Evolutionary conservation across 1,140 invertebrate species (phyloP).

Genomic region (Drosophila insularis): DNA sequence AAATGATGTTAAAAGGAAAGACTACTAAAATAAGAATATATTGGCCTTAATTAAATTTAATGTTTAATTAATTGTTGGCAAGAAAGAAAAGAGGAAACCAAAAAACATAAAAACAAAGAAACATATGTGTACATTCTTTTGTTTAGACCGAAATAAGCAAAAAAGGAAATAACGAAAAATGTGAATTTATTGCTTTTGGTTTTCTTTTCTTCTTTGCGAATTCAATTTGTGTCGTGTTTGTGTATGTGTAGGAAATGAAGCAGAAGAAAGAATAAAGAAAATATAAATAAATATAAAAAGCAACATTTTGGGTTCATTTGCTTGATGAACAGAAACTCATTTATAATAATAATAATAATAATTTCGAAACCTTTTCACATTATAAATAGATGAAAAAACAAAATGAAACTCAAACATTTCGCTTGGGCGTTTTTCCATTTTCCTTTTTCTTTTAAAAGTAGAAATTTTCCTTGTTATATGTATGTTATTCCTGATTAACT

Average conservation of each 20-base stretch:
- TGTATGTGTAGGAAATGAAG: constrained; percentile 1
- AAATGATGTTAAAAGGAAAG: not conserved
- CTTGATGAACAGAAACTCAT: not conserved
- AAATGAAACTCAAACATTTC: too few relatives aligned
- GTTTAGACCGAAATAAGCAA: not conserved
- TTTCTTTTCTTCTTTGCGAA: not conserved
- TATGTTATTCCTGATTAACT: too few relatives aligned
- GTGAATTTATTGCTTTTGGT: constrained; percentile 5
- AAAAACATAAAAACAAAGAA: constrained; percentile 12
- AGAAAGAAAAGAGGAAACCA: not conserved
- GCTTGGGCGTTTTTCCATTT: too few relatives aligned
- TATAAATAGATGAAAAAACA: not conserved
- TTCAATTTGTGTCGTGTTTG: constrained; percentile 3
- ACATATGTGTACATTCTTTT: constrained; percentile 28
- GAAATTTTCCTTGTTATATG: too few relatives aligned
- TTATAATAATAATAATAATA: not conserved
- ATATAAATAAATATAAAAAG: constrained; percentile 2
- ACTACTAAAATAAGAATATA: constrained; percentile 22
- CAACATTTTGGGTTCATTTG: constrained; percentile 5
- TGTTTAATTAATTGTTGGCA: constrained; percentile 69
- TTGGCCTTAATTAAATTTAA: constrained; percentile 69
- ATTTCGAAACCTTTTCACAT: not conserved
- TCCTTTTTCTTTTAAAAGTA: too few relatives aligned
- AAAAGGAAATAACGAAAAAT: not conserved
- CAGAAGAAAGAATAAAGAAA: not conserved